phyloP scores from a whole-genome alignment of 2,888 invertebrate genomes.

The Tipula unca region DNA sequence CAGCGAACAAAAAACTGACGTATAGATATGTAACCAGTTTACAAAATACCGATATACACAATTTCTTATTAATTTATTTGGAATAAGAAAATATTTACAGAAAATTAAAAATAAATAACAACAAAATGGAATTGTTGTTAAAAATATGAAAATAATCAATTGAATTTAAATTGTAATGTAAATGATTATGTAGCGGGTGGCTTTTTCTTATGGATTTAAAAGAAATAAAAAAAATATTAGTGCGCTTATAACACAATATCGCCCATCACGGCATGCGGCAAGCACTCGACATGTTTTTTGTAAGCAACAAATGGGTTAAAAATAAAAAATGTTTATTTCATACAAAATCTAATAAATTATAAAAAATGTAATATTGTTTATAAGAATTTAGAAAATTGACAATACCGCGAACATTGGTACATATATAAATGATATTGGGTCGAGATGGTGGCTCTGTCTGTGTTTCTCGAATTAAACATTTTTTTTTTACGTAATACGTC shows the following conservation, averaged over 20 bases:
- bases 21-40: too few relatives aligned
- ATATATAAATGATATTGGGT: not conserved
- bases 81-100: not conserved
- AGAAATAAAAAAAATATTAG: too few relatives aligned
- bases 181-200: not conserved
- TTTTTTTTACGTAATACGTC: not conserved
- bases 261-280: not conserved
- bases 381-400: not conserved
- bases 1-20: too few relatives aligned
- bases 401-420: not conserved
- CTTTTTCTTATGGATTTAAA: not conserved
- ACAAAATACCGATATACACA: too few relatives aligned
- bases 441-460: not conserved
- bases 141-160: not conserved
- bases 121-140: not conserved
- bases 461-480: not conserved
- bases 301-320: not conserved
- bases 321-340: not conserved
- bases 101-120: not conserved
- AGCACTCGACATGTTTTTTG: not conserved
- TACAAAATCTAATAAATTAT: not conserved
- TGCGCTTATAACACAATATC: not conserved
- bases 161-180: not conserved
- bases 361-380: not conserved
- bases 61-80: too few relatives aligned